Percentiles rank a stretch among this genome's conserved stretches.
Conservation (phyloP, 1,140 invertebrate species). For the Thaumetopoea pityocampa region DNA sequence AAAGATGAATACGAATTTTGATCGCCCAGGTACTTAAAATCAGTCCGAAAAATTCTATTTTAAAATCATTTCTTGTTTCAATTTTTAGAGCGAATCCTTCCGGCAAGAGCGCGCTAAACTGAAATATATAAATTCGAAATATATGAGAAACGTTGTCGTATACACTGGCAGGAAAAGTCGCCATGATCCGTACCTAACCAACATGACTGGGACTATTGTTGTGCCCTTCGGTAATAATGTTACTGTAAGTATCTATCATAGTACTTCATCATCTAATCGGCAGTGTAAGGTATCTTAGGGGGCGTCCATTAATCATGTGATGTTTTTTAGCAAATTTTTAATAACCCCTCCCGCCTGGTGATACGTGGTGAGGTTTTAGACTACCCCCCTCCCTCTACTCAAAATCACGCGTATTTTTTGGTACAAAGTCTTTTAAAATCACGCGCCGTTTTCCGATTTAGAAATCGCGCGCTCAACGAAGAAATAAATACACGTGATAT, state of each 20-base stretch:
- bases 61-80: neutral
- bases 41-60: neutral
- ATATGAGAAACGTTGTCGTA: slow-evolving; percentile 12
- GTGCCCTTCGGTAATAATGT: slow-evolving; percentile 27
- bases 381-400: too few species aligned
- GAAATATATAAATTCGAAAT: slow-evolving; percentile 21
- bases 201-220: slow-evolving; percentile 16
- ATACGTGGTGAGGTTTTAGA: too few species aligned
- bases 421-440: too few species aligned
- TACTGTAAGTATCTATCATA: slow-evolving; percentile 18
- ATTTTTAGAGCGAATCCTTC: slow-evolving; percentile 16
- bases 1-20: too few species aligned
- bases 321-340: too few species aligned
- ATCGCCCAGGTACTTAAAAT: too few species aligned
- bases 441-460: too few species aligned
- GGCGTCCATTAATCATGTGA: too few species aligned
- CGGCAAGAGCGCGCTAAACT: slow-evolving; percentile 22
- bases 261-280: neutral
- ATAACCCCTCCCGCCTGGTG: too few species aligned
- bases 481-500: too few species aligned
- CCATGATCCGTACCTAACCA: slow-evolving; percentile 22
- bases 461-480: too few species aligned
- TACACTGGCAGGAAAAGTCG: slow-evolving; percentile 21
- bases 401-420: too few species aligned
- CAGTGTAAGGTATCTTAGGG: neutral